phyloP scores from a whole-genome alignment of 2,797 vertebrate genomes.

The Steatocranus sp. region DNA sequence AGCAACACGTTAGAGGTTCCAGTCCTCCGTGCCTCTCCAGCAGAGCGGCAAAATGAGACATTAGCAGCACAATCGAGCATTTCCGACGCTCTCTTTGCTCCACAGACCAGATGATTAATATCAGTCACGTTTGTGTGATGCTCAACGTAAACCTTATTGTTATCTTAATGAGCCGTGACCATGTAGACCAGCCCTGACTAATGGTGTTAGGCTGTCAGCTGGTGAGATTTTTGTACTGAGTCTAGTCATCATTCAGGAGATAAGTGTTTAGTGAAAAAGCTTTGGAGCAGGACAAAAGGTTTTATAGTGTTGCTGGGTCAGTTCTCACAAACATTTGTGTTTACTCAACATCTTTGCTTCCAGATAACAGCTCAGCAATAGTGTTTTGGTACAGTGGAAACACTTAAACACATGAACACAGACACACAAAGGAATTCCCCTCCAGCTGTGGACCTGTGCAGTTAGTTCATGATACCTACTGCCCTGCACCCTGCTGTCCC shows the following conservation, averaged over 20 bases:
- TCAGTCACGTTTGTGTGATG: slow-evolving; percentile 42
- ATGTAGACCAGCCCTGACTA: slow-evolving; percentile 52
- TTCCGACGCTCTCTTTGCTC: slow-evolving; percentile 2
- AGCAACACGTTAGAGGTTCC: neutral
- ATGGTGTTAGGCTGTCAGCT: slow-evolving; percentile 41
- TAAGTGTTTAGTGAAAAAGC: neutral
- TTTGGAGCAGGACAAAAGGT: neutral
- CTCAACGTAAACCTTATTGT: slow-evolving; percentile 53
- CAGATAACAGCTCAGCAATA: neutral
- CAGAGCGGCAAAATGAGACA: slow-evolving; percentile 37
- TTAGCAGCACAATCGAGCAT: slow-evolving; percentile 12
- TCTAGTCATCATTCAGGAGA: neutral
- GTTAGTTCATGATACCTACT: neutral
- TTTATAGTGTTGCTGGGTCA: neutral
- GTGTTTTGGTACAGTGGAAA: neutral
- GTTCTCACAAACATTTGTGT: neutral
- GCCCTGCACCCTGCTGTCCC: neutral
- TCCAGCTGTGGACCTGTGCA: neutral
- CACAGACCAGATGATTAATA: slow-evolving; percentile 50
- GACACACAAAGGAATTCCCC: neutral
- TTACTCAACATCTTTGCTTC: neutral
- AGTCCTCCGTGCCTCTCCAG: neutral
- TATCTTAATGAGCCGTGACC: slow-evolving; percentile 61
- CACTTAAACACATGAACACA: neutral
- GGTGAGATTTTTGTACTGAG: neutral